phyloP scores from a whole-genome alignment of 2,888 invertebrate genomes.

The Cerastoderma edule region DNA sequence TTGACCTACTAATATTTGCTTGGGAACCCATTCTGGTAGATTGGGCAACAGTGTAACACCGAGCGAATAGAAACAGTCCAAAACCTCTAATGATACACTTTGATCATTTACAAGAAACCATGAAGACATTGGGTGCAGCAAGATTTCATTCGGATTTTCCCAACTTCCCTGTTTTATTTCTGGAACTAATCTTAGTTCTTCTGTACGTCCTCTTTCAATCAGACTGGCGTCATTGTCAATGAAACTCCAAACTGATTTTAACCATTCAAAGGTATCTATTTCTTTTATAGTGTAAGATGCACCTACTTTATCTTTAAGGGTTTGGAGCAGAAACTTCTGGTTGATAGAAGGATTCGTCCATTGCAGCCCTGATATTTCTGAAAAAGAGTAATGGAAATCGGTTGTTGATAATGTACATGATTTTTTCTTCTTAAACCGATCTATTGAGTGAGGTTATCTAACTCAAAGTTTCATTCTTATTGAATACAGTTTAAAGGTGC shows the following conservation, averaged over 20 bases:
- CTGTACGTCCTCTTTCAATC: background rate
- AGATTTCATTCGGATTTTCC: background rate
- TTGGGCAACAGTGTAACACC: background rate
- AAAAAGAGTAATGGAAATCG: too few relatives aligned
- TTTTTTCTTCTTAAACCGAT: too few relatives aligned
- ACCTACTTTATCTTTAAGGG: background rate
- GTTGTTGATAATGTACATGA: too few relatives aligned
- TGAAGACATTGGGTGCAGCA: background rate
- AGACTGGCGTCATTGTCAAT: background rate
- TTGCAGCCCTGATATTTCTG: too few relatives aligned
- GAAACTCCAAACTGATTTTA: background rate
- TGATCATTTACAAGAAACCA: background rate
- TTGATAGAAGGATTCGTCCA: background rate
- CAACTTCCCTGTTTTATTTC: background rate
- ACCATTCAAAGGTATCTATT: background rate
- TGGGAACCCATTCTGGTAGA: slow-evolving; percentile 18
- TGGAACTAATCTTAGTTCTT: slow-evolving; percentile 3
- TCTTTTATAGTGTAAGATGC: too few relatives aligned
- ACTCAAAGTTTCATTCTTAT: too few relatives aligned
- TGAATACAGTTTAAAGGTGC: too few relatives aligned
- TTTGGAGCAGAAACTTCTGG: background rate
- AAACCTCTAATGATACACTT: background rate
- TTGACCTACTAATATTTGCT: background rate
- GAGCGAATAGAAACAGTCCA: background rate
- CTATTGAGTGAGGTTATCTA: too few relatives aligned